Evolutionary conservation across 2,113 vertebrate genomes (phyloP), one percentile per base, ranked within the genome.

Genomic region (Aegithalos caudatus): DNA sequence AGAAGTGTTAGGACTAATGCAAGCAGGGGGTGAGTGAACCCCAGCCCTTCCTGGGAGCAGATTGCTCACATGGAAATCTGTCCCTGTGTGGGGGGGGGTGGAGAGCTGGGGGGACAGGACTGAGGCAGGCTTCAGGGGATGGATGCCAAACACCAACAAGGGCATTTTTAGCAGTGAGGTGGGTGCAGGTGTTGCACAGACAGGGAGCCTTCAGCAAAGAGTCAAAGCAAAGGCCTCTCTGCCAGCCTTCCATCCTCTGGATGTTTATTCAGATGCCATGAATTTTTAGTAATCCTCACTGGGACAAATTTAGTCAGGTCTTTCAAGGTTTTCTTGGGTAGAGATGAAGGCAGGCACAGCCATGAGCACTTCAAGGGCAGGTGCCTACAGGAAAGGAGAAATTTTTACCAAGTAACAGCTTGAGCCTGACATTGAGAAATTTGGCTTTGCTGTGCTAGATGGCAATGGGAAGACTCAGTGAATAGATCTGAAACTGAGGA

Each of bases 261-360:
- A 22, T 67, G 65, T 86, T 94, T 94, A 38, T 81, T 95, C 69
- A 15, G 69, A 11, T 83, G 77, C 81, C 72, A 70, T 38, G 12
- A 15, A 9, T 66, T 62, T 94, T 89, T 74, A 71, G 69, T 31
- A 66, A 73, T 54, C 42, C 81, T 91, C 77, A 33, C 18, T 47
- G 72, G 83, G 72, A 91, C 33, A 62, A 50, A 81, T 84, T 78
- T 60, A 84, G 28, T 54, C 47, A 51, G 24, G 44, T 84, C 47
- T 77, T 57, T 74, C 65, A 57, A 56, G 38, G 35, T 78, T 91
- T 95, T 78, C 48, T 95, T 94, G 92, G 82, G 81, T 71, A 44
- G 57, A 87, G 81, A 91, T 91, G 92, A 95, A 94, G n/a, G 73
- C 4, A 66, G 31, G 42, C 29, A 27, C 33, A 74, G 66, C 17